These are phyloP conservation scores for Heterohyrax brucei DNA, from an alignment of 2,797 vertebrate species.

Conservation along the genomic window DNA sequence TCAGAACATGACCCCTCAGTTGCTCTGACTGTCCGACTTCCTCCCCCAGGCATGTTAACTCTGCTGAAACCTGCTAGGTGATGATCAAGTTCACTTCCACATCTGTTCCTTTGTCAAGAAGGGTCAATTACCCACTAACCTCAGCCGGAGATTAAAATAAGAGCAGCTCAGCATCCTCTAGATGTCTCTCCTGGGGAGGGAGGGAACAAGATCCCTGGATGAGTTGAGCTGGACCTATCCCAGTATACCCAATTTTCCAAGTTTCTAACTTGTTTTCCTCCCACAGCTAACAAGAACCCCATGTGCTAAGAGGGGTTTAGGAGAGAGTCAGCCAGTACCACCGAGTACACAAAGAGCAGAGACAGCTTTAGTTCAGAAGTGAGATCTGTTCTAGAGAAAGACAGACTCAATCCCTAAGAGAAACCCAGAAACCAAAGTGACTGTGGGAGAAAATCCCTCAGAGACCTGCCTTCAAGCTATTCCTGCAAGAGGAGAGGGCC, in stretches of 20 bases:
- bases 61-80: background rate
- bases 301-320: rapidly evolving
- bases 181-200: background rate
- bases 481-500: background rate
- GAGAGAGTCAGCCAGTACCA: background rate
- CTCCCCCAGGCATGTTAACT: background rate
- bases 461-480: background rate
- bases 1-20: background rate
- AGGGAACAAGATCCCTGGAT: background rate
- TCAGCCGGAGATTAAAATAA: background rate
- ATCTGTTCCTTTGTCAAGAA: background rate
- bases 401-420: background rate
- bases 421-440: background rate
- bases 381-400: background rate
- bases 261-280: background rate
- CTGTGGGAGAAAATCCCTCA: background rate
- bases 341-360: background rate
- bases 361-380: background rate
- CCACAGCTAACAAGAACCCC: background rate
- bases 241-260: background rate
- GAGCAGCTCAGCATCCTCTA: background rate
- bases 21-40: background rate
- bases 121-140: background rate
- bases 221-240: rapidly evolving
- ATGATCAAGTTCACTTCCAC: background rate